phyloP scores from a whole-genome alignment of 2,888 invertebrate species.

The Scaptomyza reducta region DNA sequence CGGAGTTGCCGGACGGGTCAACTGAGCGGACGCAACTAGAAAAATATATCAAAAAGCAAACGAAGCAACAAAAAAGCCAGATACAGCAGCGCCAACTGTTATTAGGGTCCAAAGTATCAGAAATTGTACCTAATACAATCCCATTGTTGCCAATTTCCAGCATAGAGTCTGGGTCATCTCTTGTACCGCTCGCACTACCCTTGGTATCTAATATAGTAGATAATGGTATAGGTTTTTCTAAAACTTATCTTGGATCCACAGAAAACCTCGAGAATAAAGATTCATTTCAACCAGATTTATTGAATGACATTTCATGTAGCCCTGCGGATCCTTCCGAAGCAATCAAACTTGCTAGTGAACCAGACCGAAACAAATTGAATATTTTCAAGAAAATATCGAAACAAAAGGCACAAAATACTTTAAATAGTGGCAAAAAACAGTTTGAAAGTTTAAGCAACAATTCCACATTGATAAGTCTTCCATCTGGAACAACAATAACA shows the following conservation, averaged over 20 bases:
- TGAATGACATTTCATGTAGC: not conserved
- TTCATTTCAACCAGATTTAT: not conserved
- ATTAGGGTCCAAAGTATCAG: constrained; percentile 6
- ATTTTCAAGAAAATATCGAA: constrained; percentile 94
- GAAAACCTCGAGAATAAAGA: constrained; percentile 4
- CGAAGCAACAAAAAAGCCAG: constrained; percentile 60
- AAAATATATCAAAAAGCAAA: constrained; percentile 74
- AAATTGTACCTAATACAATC: not conserved
- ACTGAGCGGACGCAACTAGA: constrained; percentile 66
- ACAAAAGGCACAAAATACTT: constrained; percentile 59
- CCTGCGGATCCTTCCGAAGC: constrained; percentile 26
- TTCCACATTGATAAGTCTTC: constrained; percentile 76
- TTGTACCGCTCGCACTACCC: not conserved
- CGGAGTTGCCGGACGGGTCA: constrained; percentile 34
- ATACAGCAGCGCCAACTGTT: constrained; percentile 30
- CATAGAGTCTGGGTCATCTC: not conserved
- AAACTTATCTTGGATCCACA: not conserved
- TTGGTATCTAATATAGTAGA: not conserved
- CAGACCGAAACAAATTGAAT: constrained; percentile 93
- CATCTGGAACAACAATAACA: constrained; percentile 83
- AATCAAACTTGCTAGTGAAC: constrained; percentile 89
- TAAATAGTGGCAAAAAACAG: constrained; percentile 29
- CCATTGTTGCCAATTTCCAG: not conserved
- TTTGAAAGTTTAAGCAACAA: constrained; percentile 23
- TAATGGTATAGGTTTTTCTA: not conserved